Percentiles rank a stretch among this genome's conserved stretches.
Evolutionary conservation across 2,888 invertebrate genomes (phyloP).

Genomic region (Dryadula phaetusa): DNA sequence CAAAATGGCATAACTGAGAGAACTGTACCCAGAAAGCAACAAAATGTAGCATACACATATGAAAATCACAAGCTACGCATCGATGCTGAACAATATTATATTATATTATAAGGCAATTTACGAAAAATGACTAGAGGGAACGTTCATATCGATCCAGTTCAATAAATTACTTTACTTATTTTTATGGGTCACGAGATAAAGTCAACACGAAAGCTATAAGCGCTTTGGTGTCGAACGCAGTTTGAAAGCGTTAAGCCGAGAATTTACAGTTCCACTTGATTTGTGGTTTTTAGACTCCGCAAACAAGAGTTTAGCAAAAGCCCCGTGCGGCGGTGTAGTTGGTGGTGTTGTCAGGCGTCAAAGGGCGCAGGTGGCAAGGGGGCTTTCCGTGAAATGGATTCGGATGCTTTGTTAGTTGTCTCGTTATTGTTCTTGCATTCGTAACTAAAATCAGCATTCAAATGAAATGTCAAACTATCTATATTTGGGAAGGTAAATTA

Average conservation of each 20-base stretch:
- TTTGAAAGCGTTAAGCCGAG: conserved; percentile 51
- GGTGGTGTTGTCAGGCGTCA: conserved; percentile 9
- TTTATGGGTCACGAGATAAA: conserved; percentile 24
- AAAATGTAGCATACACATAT: too few species aligned
- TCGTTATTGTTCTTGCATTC: conserved; percentile 1
- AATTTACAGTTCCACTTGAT: conserved; percentile 56
- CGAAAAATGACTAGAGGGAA: background rate
- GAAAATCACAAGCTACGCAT: background rate
- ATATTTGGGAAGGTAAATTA: background rate
- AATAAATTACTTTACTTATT: conserved; percentile 18
- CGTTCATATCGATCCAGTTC: background rate
- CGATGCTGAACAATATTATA: background rate
- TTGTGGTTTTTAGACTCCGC: conserved; percentile 61
- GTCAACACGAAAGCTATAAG: conserved; percentile 26
- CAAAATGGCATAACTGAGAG: too few species aligned
- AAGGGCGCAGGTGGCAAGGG: conserved; percentile 18
- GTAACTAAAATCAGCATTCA: conserved; percentile 7
- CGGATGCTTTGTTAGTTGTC: conserved; percentile 8
- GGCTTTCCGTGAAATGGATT: conserved; percentile 14
- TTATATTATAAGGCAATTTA: background rate
- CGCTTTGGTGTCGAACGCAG: conserved; percentile 51
- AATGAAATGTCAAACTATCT: conserved; percentile 5
- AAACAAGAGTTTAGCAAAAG: conserved; percentile 53
- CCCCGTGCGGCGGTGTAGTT: conserved; percentile 18
- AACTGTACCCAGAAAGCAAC: background rate